Conservation (phyloP, 2,113 vertebrate genomes). For the Phylloscopus whistleri region DNA sequence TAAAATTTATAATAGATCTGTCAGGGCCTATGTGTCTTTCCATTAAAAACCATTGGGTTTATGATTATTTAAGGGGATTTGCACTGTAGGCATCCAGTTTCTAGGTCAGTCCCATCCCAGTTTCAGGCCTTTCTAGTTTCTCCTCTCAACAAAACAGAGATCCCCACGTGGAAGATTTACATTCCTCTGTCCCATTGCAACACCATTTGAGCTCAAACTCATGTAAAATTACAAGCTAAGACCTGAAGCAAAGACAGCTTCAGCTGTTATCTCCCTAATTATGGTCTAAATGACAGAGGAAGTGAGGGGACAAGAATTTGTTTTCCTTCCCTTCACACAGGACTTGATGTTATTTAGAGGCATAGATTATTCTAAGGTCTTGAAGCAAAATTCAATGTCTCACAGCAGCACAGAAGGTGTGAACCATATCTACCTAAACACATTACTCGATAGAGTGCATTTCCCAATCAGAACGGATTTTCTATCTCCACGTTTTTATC, state of each 20-base stretch:
- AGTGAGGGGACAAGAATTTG: background rate
- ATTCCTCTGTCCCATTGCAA: background rate
- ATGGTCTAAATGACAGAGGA: background rate
- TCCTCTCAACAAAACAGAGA: background rate
- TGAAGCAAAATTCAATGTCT: background rate
- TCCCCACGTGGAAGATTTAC: accelerated
- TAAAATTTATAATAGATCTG: accelerated
- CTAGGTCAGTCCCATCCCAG: accelerated
- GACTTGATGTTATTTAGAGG: background rate
- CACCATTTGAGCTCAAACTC: background rate
- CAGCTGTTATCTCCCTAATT: background rate
- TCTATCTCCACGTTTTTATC: background rate
- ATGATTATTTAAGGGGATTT: background rate
- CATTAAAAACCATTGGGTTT: accelerated
- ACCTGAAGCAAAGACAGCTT: background rate
- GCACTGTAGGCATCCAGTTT: background rate
- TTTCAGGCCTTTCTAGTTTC: background rate
- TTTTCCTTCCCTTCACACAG: background rate
- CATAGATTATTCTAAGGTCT: background rate
- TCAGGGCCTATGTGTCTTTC: accelerated
- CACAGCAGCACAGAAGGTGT: background rate
- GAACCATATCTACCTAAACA: background rate
- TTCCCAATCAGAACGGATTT: background rate
- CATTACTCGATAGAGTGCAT: accelerated
- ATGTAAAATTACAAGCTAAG: background rate